Base-by-base conservation (phyloP, 2,113 vertebrate species). In the Erinaceus europaeus region DNA sequence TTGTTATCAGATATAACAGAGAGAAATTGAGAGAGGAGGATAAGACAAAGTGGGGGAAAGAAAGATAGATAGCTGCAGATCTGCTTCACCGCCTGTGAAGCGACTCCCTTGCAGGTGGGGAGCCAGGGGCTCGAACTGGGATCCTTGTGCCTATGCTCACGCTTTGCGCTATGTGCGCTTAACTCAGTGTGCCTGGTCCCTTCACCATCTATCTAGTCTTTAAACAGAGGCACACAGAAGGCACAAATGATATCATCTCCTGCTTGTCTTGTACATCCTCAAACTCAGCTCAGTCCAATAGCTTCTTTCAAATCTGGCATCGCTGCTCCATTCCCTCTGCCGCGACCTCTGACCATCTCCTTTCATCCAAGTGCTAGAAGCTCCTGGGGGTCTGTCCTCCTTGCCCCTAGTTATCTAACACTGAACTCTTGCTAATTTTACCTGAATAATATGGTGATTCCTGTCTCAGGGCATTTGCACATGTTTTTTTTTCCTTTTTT, bases 181-280 rank as follows among this genome's bases (percentile, higher is more conserved):
- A n/a, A n/a, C n/a, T n/a, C n/a, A n/a, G n/a, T n/a, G n/a, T n/a
- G n/a, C 36, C 52, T 71, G 5, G 46, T 61, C 32, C 17, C 1
- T 23, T 85, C 6, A 14, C 40, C 50, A n/a, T 29, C 1, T 52
- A 20, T 52, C 38, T 29, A 46, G 18, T 67, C 25, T 68, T 75
- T 6, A n/a, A 59, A 65, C 4, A 57, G 38, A 76, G 23, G 29
- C 21, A n/a, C 9, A 3, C 0, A 1, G 36, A 23, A 9, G 13
- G 2, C 1, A 0, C 55, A 42, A 7, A 0, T 15, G 42, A 48
- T 7, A 52, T 4, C 17, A 4, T 18, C 34, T 13, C 50, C 53
- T 55, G 13, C 32, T 4, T 32, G 10, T 46, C 61, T 84, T 13
- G 13, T 57, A 36, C 42, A 4, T 62, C 38, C 38, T 20, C 8